Evolutionary conservation across 2,113 vertebrate genomes (phyloP).

Genomic region (Cichladusa arquata): DNA sequence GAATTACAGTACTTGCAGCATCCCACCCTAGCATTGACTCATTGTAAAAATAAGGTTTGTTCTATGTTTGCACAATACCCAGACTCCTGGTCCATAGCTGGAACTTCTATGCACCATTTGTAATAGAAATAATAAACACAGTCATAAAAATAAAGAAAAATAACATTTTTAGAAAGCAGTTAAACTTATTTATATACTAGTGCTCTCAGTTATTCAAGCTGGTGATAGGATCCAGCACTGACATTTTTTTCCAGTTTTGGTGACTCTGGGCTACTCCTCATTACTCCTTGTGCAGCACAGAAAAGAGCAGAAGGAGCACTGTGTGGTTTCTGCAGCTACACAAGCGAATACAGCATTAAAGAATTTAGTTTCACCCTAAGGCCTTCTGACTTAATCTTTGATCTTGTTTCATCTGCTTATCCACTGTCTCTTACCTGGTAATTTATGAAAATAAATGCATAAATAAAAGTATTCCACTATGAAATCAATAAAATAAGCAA

Average conservation of each 20-base stretch:
- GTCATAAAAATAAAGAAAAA: neutral
- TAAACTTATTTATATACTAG: neutral
- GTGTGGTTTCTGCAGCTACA: constrained; percentile 5
- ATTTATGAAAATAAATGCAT: constrained; percentile 56
- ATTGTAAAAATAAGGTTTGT: neutral
- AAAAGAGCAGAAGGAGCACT: neutral
- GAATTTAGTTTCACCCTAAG: constrained; percentile 40
- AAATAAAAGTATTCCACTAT: constrained; percentile 23
- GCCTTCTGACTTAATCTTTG: constrained; percentile 27
- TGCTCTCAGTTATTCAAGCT: neutral
- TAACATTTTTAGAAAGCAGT: neutral
- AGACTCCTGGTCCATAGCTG: neutral
- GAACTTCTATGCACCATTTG: neutral
- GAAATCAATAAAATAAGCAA: constrained; percentile 56
- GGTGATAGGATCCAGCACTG: neutral
- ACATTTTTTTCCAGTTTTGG: neutral
- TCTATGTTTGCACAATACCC: neutral
- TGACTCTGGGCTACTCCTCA: neutral
- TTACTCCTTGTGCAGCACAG: neutral
- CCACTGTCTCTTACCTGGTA: constrained; percentile 35
- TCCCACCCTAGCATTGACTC: neutral
- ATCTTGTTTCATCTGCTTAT: constrained; percentile 56
- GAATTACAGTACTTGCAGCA: neutral
- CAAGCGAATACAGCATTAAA: constrained; percentile 31
- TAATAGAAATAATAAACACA: constrained; percentile 1